phyloP scores from a whole-genome alignment of 1,140 invertebrate genomes.

The Leptopilina boulardi region DNA sequence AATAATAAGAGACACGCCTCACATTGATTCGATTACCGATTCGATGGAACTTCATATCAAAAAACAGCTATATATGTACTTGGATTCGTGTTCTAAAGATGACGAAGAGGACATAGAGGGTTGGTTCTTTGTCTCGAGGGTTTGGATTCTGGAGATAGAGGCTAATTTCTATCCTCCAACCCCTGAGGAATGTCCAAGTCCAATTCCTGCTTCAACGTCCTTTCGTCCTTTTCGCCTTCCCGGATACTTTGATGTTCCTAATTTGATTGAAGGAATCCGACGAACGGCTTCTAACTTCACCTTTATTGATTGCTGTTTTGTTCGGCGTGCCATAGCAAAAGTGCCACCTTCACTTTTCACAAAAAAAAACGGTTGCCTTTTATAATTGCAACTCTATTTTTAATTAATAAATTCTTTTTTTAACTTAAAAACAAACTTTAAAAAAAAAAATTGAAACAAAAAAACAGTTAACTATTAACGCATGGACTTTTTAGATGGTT shows the following conservation, averaged over 20 bases:
- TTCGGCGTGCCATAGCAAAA: slow-evolving; percentile 54
- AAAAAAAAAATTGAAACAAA: not conserved
- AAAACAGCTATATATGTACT: slow-evolving; percentile 45
- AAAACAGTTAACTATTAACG: no score
- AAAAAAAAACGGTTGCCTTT: slow-evolving; percentile 52
- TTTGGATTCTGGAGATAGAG: slow-evolving; percentile 71
- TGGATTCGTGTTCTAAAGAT: slow-evolving; percentile 31
- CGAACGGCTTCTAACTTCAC: slow-evolving; percentile 73
- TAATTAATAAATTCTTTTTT: not conserved
- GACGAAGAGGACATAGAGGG: slow-evolving; percentile 41
- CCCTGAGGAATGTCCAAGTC: slow-evolving; percentile 68
- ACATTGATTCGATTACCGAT: slow-evolving; percentile 1
- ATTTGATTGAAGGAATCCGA: slow-evolving; percentile 77
- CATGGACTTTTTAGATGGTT: no score
- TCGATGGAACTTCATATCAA: slow-evolving; percentile 1
- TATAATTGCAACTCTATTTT: slow-evolving; percentile 35
- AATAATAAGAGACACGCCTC: not conserved
- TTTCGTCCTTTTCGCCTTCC: slow-evolving; percentile 66
- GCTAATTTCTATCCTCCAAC: slow-evolving; percentile 74
- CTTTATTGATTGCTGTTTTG: slow-evolving; percentile 76
- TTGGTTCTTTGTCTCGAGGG: slow-evolving; percentile 73
- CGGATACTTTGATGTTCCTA: slow-evolving; percentile 76
- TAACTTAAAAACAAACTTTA: not conserved
- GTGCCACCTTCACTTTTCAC: slow-evolving; percentile 47
- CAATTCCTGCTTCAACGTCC: slow-evolving; percentile 50